Evolutionary conservation across 2,888 invertebrate genomes (phyloP), one percentile per base, ranked within the genome.

Genomic region (Microctonus brassicae): DNA sequence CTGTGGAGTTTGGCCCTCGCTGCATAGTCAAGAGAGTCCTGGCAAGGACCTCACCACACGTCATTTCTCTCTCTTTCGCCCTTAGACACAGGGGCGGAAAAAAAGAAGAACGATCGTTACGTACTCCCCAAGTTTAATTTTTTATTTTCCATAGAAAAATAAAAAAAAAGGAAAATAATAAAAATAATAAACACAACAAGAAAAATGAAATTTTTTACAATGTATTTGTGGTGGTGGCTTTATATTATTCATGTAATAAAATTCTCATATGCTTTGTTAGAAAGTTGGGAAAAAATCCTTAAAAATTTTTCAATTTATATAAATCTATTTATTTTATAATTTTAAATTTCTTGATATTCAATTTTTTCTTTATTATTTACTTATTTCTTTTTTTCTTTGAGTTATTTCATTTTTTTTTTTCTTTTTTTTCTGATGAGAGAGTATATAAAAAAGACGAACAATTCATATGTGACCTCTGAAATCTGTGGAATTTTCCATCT

Each of bases 401-500:
- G n/a, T n/a, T n/a, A n/a, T n/a, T n/a, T n/a, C n/a, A n/a, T n/a
- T n/a, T n/a, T n/a, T n/a, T n/a, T n/a, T n/a, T n/a, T n/a, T n/a
- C n/a, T n/a, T n/a, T n/a, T n/a, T n/a, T n/a, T n/a, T n/a, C n/a
- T n/a, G n/a, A n/a, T n/a, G n/a, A n/a, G n/a, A n/a, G n/a, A n/a
- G n/a, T n/a, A n/a, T 29, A 58, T 58, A 17, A 17, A 55, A 55
- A 9, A 55, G 22, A 55, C 11, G 24, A 13, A 55, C 9, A 13
- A 22, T 22, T 22, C 22, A 24, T 22, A 24, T 20, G n/a, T 47
- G 29, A 52, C 33, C 33, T 39, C 39, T 58, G 36, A 33, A 67
- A 58, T 58, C 17, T 58, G 17, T 53, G 53, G 36, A 57, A 55
- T 68, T 52, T 63, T 63, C 62, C 58, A 57, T 72, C 47, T 62